Conservation (phyloP, 2,888 invertebrate genomes). For the Apamea epomidion region DNA sequence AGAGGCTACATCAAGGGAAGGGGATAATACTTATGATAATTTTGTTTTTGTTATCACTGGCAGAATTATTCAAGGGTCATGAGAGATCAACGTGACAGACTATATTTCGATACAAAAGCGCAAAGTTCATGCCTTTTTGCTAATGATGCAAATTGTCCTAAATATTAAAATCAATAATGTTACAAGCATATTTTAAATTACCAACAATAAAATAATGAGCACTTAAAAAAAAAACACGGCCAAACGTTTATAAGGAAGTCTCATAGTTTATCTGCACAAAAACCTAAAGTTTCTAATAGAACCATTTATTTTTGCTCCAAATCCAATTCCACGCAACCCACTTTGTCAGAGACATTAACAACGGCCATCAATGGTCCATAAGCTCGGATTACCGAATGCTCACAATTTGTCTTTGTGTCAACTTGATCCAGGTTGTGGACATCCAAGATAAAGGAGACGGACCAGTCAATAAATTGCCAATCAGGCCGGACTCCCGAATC, state of each 20-base stretch:
- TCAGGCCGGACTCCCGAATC: constrained; percentile 59
- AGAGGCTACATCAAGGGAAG: neutral
- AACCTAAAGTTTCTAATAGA: neutral
- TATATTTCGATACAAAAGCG: neutral
- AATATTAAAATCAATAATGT: neutral
- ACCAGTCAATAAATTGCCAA: constrained; percentile 73
- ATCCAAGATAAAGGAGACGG: constrained; percentile 69
- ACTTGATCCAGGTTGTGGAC: constrained; percentile 67
- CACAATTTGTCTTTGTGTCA: constrained; percentile 76
- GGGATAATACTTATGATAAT: constrained; percentile 9
- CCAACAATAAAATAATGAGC: too few species aligned
- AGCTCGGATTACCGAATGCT: constrained; percentile 73
- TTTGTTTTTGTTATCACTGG: constrained; percentile 20
- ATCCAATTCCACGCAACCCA: constrained; percentile 48
- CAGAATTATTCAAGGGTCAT: neutral
- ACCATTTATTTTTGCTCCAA: constrained; percentile 22
- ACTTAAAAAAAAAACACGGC: too few species aligned
- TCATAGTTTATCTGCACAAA: neutral
- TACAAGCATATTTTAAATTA: neutral
- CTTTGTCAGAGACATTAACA: constrained; percentile 67
- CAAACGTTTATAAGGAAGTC: neutral
- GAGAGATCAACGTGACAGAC: neutral
- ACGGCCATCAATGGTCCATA: constrained; percentile 70
- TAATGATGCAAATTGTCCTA: neutral
- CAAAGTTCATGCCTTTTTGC: neutral